A percentile compares a stretch with the other conserved stretches of the same genome.
These are phyloP conservation scores for Kradibia gibbosae DNA, from an alignment of 1,140 invertebrate species.

Conservation along the genomic window DNA sequence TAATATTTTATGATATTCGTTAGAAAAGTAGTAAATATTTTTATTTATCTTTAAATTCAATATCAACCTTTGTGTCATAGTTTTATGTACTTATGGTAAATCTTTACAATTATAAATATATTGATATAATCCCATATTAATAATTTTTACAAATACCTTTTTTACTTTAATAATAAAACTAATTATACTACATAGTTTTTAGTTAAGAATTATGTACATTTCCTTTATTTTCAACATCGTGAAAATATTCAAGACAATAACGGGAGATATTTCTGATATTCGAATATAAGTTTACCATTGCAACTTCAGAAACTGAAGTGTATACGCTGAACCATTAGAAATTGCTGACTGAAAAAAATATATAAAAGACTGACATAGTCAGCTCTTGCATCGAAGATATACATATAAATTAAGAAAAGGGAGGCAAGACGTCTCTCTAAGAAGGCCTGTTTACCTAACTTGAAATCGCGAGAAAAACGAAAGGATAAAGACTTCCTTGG, in stretches of 20 bases:
- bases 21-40: too few relatives aligned
- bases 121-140: too few relatives aligned
- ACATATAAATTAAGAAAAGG: not conserved
- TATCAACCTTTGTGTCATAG: too few relatives aligned
- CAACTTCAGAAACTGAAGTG: not conserved
- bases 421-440: not conserved
- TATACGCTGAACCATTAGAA: not conserved
- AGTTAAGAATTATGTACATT: not conserved
- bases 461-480: slow-evolving; percentile 50
- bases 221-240: not conserved
- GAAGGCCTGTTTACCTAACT: not conserved
- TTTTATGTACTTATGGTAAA: too few relatives aligned
- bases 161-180: not conserved
- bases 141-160: not conserved
- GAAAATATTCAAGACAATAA: slow-evolving; percentile 15
- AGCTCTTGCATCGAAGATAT: not conserved
- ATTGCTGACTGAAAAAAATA: not conserved
- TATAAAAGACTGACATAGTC: not conserved
- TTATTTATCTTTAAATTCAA: too few relatives aligned
- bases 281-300: not conserved
- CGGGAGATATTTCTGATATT: not conserved
- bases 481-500: slow-evolving; percentile 48
- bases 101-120: too few relatives aligned
- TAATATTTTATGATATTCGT: too few relatives aligned
- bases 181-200: not conserved